Evolutionary conservation across 2,113 vertebrate species (phyloP), one percentile per base, ranked within the genome.

Genomic region (Argyrosomus japonicus): DNA sequence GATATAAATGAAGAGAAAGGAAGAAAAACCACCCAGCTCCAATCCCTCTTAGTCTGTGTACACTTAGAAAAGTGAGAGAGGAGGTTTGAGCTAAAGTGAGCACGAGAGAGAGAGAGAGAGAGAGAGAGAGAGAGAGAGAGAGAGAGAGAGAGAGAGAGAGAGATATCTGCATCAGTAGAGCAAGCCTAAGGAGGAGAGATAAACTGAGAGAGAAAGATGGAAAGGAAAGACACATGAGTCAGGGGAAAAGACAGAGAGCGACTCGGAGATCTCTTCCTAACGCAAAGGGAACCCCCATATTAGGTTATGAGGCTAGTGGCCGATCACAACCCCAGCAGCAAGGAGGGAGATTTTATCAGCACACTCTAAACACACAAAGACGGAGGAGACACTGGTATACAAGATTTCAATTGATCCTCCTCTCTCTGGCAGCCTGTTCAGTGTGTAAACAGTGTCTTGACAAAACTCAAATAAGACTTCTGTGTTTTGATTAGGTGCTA

Each of bases 201-300:
- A 76, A 51, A 85, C 48, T 73, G 74, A 50, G 21, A 79, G 68
- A 76, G 81, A 50, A 70, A 84, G 70, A 82, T 51, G 47, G 64
- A 65, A 63, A 77, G 67, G 43, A 73, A 57, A 69, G 78, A 63
- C 40, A 72, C 12, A 48, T 56, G 64, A 43, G 45, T 36, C 68
- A 32, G 63, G 27, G 21, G 60, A 13, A 74, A 61, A 58, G 57
- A 79, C 32, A 61, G 60, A 25, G 63, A 61, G 60, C 18, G 60
- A 32, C 61, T 79, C 40, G 65, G 79, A 51, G 79, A 86, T 74
- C 65, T 68, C 62, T 83, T 68, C 60, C 72, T 83, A 58, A 68
- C 29, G 68, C 8, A 36, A 77, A 86, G 81, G 90, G 86, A 74
- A 89, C 88, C 94, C 93, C 95, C 94, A 94, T 95, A 95, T 96